A percentile compares a stretch with the other conserved stretches of the same genome.
These are phyloP conservation scores for Pollicipes pollicipes DNA, from an alignment of 1,140 invertebrate species.

Conservation along the genomic window DNA sequence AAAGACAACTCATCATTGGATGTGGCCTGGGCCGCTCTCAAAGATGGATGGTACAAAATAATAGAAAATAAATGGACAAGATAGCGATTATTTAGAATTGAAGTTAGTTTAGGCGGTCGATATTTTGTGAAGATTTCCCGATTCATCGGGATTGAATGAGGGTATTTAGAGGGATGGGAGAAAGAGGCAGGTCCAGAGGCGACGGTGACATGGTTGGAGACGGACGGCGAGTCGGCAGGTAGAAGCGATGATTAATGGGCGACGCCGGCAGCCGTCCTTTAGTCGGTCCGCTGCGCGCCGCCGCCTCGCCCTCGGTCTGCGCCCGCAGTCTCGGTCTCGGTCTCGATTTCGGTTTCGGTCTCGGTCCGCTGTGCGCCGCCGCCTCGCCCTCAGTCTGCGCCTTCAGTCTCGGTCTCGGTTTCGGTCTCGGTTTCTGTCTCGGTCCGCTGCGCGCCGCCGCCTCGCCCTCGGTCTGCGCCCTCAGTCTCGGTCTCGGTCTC, in stretches of 20 bases:
- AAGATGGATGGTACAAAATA: not conserved
- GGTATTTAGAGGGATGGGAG: not conserved
- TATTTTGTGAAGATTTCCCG: not conserved
- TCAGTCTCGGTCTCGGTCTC: too few species aligned
- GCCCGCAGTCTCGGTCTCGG: too few species aligned
- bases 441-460: too few species aligned
- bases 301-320: too few species aligned
- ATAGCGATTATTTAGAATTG: slow-evolving; percentile 2
- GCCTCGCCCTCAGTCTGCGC: too few species aligned
- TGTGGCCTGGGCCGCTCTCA: not conserved
- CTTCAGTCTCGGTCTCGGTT: too few species aligned
- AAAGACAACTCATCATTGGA: not conserved
- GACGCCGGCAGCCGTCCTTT: too few species aligned
- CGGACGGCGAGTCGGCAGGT: not conserved
- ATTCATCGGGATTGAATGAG: not conserved
- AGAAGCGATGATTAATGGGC: not conserved
- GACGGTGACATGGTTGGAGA: not conserved
- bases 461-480: too few species aligned
- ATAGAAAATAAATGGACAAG: slow-evolving; percentile 1
- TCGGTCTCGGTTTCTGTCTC: too few species aligned
- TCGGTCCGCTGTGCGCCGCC: too few species aligned
- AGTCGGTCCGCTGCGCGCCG: too few species aligned
- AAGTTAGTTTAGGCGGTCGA: not conserved
- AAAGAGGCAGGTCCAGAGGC: not conserved
- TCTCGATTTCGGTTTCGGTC: too few species aligned